Evolutionary conservation across 2,797 vertebrate genomes (phyloP), one percentile per base, ranked within the genome.

Genomic region (Botia kubotai): DNA sequence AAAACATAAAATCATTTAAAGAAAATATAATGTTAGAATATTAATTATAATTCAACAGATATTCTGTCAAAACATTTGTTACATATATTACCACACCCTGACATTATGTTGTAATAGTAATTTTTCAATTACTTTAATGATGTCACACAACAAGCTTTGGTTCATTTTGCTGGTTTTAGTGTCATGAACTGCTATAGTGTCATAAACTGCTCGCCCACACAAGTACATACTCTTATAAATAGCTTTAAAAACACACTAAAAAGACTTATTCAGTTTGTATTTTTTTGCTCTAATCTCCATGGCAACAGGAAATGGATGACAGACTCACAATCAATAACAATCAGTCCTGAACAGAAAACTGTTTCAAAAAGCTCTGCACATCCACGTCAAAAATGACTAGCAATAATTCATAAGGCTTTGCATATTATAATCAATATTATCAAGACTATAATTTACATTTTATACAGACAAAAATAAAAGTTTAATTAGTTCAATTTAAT

Each of bases 231-330:
- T 33, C 88, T 88, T 87, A 86, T 90, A 82, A 92, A 91, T 86
- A 86, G 88, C 80, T 77, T 84, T 19, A 87, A 86, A 75, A 86
- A 90, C 82, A 89, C 84, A 77, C 78, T 84, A 88, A 90, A 90
- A 79, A 91, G 86, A 89, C 84, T 88, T 86, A 89, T 91, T 93
- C 88, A 87, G 85, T 84, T 87, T 87, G 81, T 87, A 88, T 88
- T 83, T 85, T 82, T 75, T 87, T 88, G 82, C 79, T 83, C 50
- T 13, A 16, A 92, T 93, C 92, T 90, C 93, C 91, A 94, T 93
- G 89, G 93, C 91, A 94, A 94, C 93, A 89, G 86, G 84, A 89
- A 89, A 90, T 89, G 72, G 50, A 48, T 48, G 26, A 80, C 52
- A 13, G 58, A 72, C 66, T 53, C 14, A 29, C 33, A 80, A 82